Evolutionary conservation across 2,888 invertebrate species (phyloP).

Genomic region (Cheilosia impressa): DNA sequence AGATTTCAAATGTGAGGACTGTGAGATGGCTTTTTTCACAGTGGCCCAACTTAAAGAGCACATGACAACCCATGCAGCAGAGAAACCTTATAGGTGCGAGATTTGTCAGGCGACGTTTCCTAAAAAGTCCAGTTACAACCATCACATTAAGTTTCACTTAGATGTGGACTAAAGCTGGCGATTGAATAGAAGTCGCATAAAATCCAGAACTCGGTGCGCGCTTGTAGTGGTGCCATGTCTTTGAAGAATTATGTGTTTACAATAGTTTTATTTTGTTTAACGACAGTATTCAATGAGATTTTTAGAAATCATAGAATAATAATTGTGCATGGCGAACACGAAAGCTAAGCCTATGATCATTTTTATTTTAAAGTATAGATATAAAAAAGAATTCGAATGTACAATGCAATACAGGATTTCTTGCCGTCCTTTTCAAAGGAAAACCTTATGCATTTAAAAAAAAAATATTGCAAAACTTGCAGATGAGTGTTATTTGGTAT

Average conservation of each 20-base stretch:
- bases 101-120: constrained; percentile 78
- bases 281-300: constrained; percentile 34
- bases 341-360: not conserved
- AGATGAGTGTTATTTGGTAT: not conserved
- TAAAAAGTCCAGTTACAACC: constrained; percentile 79
- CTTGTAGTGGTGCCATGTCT: constrained; percentile 49
- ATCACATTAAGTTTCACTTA: constrained; percentile 78
- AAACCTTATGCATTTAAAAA: not conserved
- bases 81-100: constrained; percentile 77
- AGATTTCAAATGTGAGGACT: constrained; percentile 78
- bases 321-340: constrained; percentile 14
- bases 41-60: constrained; percentile 79
- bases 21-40: constrained; percentile 79
- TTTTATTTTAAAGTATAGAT: not conserved
- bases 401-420: constrained; percentile 9
- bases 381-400: constrained; percentile 2
- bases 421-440: constrained; percentile 14
- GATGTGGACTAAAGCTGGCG: constrained; percentile 68
- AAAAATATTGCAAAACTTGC: not conserved
- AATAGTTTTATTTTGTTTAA: not conserved
- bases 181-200: constrained; percentile 73
- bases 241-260: constrained; percentile 12
- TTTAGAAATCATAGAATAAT: constrained; percentile 17
- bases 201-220: constrained; percentile 64
- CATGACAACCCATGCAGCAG: constrained; percentile 77